phyloP scores from a whole-genome alignment of 2,797 vertebrate species.

The Peromyscus aztecus region DNA sequence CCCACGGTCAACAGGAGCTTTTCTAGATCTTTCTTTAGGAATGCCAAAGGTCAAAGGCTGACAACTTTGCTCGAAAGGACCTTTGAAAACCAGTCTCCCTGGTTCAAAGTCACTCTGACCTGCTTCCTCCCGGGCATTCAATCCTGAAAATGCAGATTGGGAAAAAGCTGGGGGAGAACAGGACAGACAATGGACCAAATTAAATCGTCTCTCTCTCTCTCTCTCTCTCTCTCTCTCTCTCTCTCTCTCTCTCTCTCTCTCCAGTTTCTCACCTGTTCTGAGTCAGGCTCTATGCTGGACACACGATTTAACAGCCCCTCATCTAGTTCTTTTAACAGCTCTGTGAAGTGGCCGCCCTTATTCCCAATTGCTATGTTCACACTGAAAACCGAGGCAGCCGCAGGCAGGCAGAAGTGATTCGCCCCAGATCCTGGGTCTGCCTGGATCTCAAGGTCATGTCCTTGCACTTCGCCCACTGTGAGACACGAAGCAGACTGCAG shows the following conservation, averaged over 20 bases:
- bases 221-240: no score
- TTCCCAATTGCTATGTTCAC: neutral
- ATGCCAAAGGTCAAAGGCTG: neutral
- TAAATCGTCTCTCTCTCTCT: neutral
- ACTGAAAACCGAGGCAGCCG: neutral
- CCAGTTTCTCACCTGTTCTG: neutral
- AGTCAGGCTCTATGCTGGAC: neutral
- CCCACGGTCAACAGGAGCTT: neutral
- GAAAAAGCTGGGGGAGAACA: neutral
- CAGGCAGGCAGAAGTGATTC: neutral
- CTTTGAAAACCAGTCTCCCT: neutral
- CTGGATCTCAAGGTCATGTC: neutral
- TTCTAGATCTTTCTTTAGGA: conserved; percentile 11
- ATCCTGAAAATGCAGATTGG: neutral
- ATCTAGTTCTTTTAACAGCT: neutral
- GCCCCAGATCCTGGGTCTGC: neutral
- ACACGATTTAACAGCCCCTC: neutral
- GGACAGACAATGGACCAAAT: neutral
- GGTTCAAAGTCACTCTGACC: neutral
- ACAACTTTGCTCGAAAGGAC: neutral
- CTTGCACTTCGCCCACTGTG: neutral
- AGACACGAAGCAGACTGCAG: neutral
- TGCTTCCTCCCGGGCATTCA: neutral
- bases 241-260: neutral
- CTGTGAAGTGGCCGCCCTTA: neutral